Conservation (phyloP, 2,888 invertebrate genomes). For the Xylota sylvarum region DNA sequence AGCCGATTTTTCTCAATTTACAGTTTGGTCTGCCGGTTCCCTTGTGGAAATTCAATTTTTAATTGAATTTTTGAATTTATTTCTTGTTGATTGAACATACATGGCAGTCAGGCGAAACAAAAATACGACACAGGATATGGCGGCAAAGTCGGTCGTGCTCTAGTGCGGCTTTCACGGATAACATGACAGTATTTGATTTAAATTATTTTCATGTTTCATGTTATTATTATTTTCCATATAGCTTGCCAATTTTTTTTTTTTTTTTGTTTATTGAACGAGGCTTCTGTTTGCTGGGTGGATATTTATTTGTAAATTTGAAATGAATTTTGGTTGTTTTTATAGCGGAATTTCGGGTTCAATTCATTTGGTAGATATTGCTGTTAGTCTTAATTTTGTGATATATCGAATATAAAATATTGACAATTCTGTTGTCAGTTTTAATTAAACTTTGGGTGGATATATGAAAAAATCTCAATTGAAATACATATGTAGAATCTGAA, state of each 20-base stretch:
- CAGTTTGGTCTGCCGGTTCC: neutral
- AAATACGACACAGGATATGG: neutral
- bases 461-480: no score
- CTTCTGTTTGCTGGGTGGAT: constrained; percentile 32
- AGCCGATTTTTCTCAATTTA: neutral
- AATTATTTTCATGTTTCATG: constrained; percentile 10
- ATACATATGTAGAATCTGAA: no score
- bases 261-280: constrained; percentile 17
- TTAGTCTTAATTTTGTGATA: neutral
- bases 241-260: neutral
- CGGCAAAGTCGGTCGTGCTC: constrained; percentile 19
- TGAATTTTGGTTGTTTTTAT: constrained; percentile 20
- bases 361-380: neutral
- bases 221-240: neutral
- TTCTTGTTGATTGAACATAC: constrained; percentile 55
- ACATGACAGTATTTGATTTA: constrained; percentile 41
- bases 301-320: constrained; percentile 49
- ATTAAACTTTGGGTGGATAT: neutral
- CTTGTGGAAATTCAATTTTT: constrained; percentile 6
- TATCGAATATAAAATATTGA: neutral
- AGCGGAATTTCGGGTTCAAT: constrained; percentile 31
- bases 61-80: constrained; percentile 61
- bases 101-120: constrained; percentile 5
- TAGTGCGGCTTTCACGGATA: constrained; percentile 21
- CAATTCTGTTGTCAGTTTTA: constrained; percentile 2